Evolutionary conservation across 2,113 vertebrate genomes (phyloP), one percentile per base, ranked within the genome.

Genomic region (Myrmecophaga tridactyla): DNA sequence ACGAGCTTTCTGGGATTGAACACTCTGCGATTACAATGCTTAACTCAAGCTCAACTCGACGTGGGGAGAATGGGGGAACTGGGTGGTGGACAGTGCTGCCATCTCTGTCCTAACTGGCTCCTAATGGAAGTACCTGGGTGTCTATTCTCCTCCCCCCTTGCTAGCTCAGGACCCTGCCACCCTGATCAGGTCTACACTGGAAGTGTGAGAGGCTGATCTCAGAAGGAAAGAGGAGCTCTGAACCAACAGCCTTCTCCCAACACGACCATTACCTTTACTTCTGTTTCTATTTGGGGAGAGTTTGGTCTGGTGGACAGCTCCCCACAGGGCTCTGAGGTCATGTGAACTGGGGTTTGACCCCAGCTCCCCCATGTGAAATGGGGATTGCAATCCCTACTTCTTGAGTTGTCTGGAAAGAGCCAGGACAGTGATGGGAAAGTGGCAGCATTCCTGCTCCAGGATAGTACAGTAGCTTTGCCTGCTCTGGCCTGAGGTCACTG

Each of bases 51-150:
- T 73, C 2, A 67, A 31, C 34, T 53, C 17, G 41, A 4, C 15
- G 12, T 18, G 36, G 17, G 15, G 34, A 36, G 69, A n/a, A 18
- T 14, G 1, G 4, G 29, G 43, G 75, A 21, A 36, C 39, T 11
- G 39, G 8, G 4, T 0, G 11, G 43, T 8, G 10, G 21, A 20
- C 14, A 36, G 69, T 14, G 51, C n/a, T 34, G 4, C 29, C 14
- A 1, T 36, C 34, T 72, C 48, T 63, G 62, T 4, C 46, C 46
- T 48, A 48, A 48, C 46, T 1, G 43, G 63, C 56, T 36, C 12
- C 63, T 53, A 17, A 6, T 0, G 36, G 29, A 70, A 4, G 2
- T 1, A 51, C 48, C 48, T 51, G 31, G 7, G 31, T 14, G 27
- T 27, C 18, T 67, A 18, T 62, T 13, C 7, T 6, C 20, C 3